phyloP scores from a whole-genome alignment of 1,140 invertebrate genomes.

The Drosophila elegans region DNA sequence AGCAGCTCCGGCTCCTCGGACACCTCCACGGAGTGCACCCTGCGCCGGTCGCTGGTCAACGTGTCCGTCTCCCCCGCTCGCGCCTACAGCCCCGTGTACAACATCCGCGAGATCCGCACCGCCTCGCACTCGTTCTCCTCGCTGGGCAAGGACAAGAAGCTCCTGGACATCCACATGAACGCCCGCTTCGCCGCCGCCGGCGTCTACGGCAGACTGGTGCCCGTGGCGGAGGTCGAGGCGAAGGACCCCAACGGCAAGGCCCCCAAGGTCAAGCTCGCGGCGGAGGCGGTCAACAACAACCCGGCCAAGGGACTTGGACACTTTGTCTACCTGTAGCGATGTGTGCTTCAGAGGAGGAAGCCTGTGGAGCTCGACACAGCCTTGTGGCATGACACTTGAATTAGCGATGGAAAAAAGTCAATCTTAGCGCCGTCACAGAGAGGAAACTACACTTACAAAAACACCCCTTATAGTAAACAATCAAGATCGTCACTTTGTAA shows the following conservation, averaged over 20 bases:
- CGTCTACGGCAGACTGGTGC: slow-evolving; percentile 54
- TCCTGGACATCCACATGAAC: slow-evolving; percentile 80
- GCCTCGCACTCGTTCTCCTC: slow-evolving; percentile 80
- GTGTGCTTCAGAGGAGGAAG: background rate
- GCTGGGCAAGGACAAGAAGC: slow-evolving; percentile 82
- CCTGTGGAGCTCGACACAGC: too few relatives aligned
- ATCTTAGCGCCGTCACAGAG: too few relatives aligned
- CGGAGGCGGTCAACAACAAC: slow-evolving; percentile 81
- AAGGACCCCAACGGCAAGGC: slow-evolving; percentile 67
- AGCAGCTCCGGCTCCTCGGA: slow-evolving; percentile 76
- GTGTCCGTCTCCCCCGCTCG: slow-evolving; percentile 28
- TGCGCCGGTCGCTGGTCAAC: slow-evolving; percentile 27
- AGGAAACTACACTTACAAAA: too few relatives aligned
- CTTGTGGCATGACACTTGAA: too few relatives aligned
- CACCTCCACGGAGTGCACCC: slow-evolving; percentile 71
- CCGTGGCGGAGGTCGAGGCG: slow-evolving; percentile 52
- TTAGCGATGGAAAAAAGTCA: too few relatives aligned
- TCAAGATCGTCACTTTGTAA: background rate
- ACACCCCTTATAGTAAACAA: background rate
- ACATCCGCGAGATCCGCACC: slow-evolving; percentile 83
- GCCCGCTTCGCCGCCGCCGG: slow-evolving; percentile 56
- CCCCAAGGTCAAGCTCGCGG: slow-evolving; percentile 24
- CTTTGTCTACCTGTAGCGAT: slow-evolving; percentile 74
- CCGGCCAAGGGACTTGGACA: slow-evolving; percentile 80
- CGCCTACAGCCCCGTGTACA: slow-evolving; percentile 81